phyloP scores from a whole-genome alignment of 2,888 invertebrate species.

The Sisyra nigra region DNA sequence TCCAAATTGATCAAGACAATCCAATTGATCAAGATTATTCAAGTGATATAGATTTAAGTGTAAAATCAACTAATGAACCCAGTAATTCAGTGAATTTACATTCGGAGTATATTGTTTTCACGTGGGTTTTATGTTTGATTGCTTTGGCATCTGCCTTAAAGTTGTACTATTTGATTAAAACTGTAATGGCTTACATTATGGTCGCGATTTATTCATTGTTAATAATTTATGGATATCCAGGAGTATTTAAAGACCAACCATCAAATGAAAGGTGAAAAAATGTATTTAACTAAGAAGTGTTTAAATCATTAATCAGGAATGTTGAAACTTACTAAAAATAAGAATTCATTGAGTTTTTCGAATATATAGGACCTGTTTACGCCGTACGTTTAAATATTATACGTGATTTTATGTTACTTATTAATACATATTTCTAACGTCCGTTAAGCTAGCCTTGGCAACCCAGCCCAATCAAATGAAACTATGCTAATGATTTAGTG shows the following conservation, averaged over 20 bases:
- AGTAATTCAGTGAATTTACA: slow-evolving; percentile 19
- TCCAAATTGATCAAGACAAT: background rate
- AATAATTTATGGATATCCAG: slow-evolving; percentile 42
- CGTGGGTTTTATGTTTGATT: slow-evolving; percentile 84
- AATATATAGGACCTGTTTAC: too few species aligned
- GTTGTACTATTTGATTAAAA: slow-evolving; percentile 75
- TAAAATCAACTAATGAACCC: background rate
- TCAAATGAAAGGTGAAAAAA: slow-evolving; percentile 21
- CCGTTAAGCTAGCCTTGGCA: too few species aligned
- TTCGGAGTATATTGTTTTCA: slow-evolving; percentile 83
- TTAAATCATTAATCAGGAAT: too few species aligned
- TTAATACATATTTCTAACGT: too few species aligned
- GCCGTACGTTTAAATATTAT: too few species aligned
- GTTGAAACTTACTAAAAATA: too few species aligned
- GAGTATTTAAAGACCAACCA: slow-evolving; percentile 26
- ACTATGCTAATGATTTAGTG: too few species aligned
- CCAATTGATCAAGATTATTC: background rate
- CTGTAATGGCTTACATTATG: slow-evolving; percentile 58
- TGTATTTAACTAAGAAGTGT: slow-evolving; percentile 65
- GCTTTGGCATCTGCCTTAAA: slow-evolving; percentile 84
- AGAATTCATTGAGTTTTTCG: too few species aligned
- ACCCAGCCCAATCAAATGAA: too few species aligned
- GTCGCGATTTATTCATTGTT: slow-evolving; percentile 56
- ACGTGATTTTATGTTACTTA: too few species aligned
- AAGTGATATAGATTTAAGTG: background rate